Conservation (phyloP, 2,888 invertebrate genomes). For the Ophion slaviceki region DNA sequence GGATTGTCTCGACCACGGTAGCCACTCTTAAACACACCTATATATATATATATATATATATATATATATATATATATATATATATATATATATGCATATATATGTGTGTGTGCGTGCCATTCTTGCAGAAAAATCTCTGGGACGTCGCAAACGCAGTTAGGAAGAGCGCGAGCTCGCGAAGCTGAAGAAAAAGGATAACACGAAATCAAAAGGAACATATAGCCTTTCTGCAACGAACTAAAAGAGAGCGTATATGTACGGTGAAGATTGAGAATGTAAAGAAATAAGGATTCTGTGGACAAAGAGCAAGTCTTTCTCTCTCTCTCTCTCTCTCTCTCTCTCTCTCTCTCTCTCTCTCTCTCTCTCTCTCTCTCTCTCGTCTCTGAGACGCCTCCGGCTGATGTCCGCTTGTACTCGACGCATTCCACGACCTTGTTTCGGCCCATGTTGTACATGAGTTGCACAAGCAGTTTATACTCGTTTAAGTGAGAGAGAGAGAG, state of each 20-base stretch:
- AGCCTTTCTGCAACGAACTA: slow-evolving; percentile 38
- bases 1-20: slow-evolving; percentile 50
- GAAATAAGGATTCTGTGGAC: slow-evolving; percentile 58
- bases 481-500: slow-evolving; percentile 29
- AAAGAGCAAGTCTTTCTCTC: slow-evolving; percentile 49
- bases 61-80: slow-evolving; percentile 9
- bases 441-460: slow-evolving; percentile 75
- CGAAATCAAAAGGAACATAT: background rate
- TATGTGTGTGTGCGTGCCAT: slow-evolving; percentile 11
- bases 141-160: slow-evolving; percentile 31
- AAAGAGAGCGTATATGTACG: slow-evolving; percentile 41
- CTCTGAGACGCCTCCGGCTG: slow-evolving; percentile 45
- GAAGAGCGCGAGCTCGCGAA: slow-evolving; percentile 22
- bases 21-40: slow-evolving; percentile 19
- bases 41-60: background rate
- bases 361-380: slow-evolving; percentile 26
- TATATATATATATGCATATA: background rate
- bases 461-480: slow-evolving; percentile 57
- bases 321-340: background rate
- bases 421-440: slow-evolving; percentile 80
- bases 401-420: slow-evolving; percentile 69
- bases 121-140: slow-evolving; percentile 50
- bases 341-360: slow-evolving; percentile 4
- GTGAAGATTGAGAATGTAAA: slow-evolving; percentile 49
- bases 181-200: slow-evolving; percentile 27